phyloP scores from a whole-genome alignment of 2,113 vertebrate species.

The Pomatostomus ruficeps region DNA sequence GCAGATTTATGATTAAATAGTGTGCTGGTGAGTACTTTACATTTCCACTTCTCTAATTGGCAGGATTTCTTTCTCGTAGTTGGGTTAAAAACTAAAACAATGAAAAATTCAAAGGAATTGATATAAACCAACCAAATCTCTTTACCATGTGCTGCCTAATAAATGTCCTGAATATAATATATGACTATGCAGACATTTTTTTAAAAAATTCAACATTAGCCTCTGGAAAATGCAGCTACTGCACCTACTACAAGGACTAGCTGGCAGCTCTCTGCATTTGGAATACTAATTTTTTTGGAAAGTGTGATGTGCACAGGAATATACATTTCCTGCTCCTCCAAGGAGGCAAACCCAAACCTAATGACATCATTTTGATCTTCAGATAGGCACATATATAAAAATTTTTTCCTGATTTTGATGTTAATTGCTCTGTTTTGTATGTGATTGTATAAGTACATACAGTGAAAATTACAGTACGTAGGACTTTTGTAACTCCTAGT shows the following conservation, averaged over 20 bases:
- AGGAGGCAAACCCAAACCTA: background rate
- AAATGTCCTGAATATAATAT: background rate
- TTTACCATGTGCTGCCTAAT: background rate
- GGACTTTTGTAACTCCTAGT: background rate
- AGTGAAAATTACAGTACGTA: background rate
- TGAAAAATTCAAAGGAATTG: background rate
- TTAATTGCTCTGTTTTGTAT: background rate
- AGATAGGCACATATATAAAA: background rate
- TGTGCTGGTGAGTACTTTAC: background rate
- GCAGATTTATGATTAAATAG: conserved; percentile 4
- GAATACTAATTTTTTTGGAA: background rate
- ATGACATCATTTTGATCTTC: background rate
- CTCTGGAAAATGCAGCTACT: background rate
- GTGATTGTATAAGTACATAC: background rate
- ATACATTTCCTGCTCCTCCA: background rate
- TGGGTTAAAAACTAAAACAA: background rate
- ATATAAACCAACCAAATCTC: background rate
- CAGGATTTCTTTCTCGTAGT: background rate
- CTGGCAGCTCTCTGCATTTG: background rate
- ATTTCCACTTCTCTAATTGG: background rate
- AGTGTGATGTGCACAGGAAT: fast-evolving
- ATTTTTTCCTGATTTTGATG: background rate
- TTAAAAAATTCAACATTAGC: background rate
- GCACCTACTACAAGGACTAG: background rate
- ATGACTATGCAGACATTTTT: background rate